These are phyloP conservation scores for Psilopogon haemacephalus DNA, from an alignment of 2,113 vertebrate species.

Conservation along the genomic window DNA sequence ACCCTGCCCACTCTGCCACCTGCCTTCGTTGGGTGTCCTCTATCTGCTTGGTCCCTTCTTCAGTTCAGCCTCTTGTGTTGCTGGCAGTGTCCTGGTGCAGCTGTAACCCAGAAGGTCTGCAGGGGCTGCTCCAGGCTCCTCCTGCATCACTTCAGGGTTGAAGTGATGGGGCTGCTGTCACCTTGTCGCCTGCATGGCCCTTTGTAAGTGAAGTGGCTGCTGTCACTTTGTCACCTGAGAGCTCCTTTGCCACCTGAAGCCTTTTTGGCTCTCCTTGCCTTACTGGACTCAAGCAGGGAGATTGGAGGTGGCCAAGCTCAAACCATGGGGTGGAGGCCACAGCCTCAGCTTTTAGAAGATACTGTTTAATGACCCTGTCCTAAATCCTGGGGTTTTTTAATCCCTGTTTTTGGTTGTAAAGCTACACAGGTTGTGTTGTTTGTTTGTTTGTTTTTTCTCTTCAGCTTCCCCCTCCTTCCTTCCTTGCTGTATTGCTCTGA, in stretches of 20 bases:
- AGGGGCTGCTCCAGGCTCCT: not conserved
- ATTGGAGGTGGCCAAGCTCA: not conserved
- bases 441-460: too few relatives aligned
- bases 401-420: not conserved
- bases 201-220: too few relatives aligned
- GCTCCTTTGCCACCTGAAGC: not conserved
- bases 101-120: not conserved
- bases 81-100: not conserved
- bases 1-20: too few relatives aligned
- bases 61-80: too few relatives aligned
- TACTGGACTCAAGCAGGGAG: too few relatives aligned
- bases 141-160: not conserved
- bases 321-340: fast-evolving
- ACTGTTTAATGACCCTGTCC: not conserved
- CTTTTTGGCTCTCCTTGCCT: too few relatives aligned
- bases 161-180: not conserved
- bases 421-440: not conserved
- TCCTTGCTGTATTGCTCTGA: too few relatives aligned
- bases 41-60: too few relatives aligned
- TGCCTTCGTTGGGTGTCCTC: too few relatives aligned
- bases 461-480: too few relatives aligned
- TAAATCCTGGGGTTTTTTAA: not conserved
- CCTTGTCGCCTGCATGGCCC: not conserved
- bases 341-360: not conserved
- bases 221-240: not conserved